These are phyloP conservation scores for Phoeniculus purpureus DNA, from an alignment of 2,797 vertebrate genomes.

Conservation along the genomic window DNA sequence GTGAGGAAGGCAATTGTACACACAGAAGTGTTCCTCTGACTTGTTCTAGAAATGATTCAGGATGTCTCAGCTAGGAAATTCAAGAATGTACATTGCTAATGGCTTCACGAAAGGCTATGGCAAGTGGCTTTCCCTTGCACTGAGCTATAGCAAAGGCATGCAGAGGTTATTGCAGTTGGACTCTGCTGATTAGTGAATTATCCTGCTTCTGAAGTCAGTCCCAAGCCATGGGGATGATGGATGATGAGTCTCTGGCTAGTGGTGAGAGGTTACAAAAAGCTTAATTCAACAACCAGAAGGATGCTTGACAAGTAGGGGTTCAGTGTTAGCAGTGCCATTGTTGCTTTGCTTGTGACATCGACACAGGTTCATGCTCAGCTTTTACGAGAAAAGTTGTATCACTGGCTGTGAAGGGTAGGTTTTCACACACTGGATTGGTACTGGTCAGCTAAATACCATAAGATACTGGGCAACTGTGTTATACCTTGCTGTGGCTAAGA, in stretches of 20 bases:
- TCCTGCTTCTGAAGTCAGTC: background rate
- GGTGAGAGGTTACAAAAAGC: background rate
- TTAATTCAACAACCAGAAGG: background rate
- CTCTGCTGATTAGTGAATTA: background rate
- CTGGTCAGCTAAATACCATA: background rate
- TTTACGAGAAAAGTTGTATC: background rate
- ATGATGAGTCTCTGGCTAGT: background rate
- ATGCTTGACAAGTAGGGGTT: background rate
- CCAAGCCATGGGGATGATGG: background rate
- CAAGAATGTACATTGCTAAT: background rate
- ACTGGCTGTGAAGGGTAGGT: background rate
- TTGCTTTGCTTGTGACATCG: background rate
- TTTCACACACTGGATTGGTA: accelerated
- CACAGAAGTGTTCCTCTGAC: background rate
- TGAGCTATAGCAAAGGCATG: background rate
- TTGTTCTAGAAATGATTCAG: background rate
- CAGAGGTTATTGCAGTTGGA: background rate
- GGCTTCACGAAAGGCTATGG: background rate
- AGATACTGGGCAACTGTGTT: background rate
- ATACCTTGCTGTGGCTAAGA: background rate
- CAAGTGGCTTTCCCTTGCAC: background rate
- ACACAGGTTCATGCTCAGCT: background rate
- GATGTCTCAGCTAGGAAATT: background rate
- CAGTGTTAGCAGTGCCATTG: background rate
- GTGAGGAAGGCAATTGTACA: background rate